Percentiles rank a stretch among this genome's conserved stretches.
Evolutionary conservation across 2,888 invertebrate species (phyloP).

Genomic region (Poecilobothrus nobilitatus): DNA sequence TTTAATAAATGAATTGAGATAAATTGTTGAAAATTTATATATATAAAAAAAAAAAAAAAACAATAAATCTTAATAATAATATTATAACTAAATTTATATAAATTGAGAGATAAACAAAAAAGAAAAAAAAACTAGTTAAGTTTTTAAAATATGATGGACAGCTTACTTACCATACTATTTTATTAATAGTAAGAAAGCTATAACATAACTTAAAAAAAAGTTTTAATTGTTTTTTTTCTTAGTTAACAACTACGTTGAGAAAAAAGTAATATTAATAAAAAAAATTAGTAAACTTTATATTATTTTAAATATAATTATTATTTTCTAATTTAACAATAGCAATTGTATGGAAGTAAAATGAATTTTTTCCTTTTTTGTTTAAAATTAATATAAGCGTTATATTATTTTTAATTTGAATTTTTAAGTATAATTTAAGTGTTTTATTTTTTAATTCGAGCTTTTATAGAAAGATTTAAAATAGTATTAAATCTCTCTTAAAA

Average conservation of each 20-base stretch:
- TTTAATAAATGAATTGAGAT: too few species aligned
- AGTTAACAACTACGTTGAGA: not conserved
- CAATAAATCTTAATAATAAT: not conserved
- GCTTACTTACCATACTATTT: too few species aligned
- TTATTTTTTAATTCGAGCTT: not conserved
- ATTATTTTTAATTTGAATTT: not conserved
- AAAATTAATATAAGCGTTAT: not conserved
- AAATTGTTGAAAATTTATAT: too few species aligned
- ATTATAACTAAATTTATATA: not conserved
- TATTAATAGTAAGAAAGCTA: not conserved
- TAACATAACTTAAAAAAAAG: not conserved
- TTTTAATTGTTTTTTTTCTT: not conserved
- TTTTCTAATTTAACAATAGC: not conserved
- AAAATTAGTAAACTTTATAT: too few species aligned
- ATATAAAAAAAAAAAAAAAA: not conserved
- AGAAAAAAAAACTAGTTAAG: not conserved
- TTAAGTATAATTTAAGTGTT: conserved; percentile 1
- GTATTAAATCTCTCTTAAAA: too few species aligned
- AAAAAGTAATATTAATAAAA: not conserved
- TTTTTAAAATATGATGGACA: not conserved
- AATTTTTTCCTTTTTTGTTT: not conserved
- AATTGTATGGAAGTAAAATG: not conserved
- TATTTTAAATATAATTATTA: too few species aligned
- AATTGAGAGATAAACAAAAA: not conserved
- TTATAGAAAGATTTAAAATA: too few species aligned